Percentiles rank a stretch among this genome's conserved stretches.
These are phyloP conservation scores for Xestia rhomboidea DNA, from an alignment of 2,888 invertebrate genomes.

Conservation along the genomic window DNA sequence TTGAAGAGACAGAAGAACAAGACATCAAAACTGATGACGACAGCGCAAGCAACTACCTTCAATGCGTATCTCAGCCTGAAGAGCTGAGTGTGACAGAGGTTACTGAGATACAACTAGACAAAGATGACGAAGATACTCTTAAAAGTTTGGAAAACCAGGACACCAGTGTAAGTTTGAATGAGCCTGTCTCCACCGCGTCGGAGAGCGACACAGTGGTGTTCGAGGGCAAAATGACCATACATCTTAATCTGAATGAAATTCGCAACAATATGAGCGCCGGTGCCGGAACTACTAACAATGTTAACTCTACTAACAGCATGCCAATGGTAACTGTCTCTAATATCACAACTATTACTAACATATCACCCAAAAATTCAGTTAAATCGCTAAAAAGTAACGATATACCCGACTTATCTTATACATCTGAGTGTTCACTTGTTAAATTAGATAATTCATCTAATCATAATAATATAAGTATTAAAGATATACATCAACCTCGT, in stretches of 20 bases:
- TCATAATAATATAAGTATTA: slow-evolving; percentile 73
- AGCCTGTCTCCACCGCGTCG: slow-evolving; percentile 85
- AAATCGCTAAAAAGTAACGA: slow-evolving; percentile 85
- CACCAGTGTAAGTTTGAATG: slow-evolving; percentile 90
- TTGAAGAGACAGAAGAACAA: slow-evolving; percentile 87
- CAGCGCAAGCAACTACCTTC: slow-evolving; percentile 86
- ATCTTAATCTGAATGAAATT: slow-evolving; percentile 89
- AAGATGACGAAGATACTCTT: slow-evolving; percentile 89
- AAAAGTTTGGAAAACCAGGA: slow-evolving; percentile 90
- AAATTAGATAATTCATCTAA: slow-evolving; percentile 75
- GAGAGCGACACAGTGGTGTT: slow-evolving; percentile 89
- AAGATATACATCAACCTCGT: slow-evolving; percentile 73
- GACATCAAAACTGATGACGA: slow-evolving; percentile 85
- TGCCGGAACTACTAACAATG: slow-evolving; percentile 85
- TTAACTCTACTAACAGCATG: slow-evolving; percentile 87
- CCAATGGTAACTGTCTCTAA: slow-evolving; percentile 91
- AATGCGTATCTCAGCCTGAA: slow-evolving; percentile 86
- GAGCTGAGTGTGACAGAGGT: slow-evolving; percentile 86
- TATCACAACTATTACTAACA: slow-evolving; percentile 90
- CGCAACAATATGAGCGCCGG: slow-evolving; percentile 87
- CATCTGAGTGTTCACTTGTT: slow-evolving; percentile 78
- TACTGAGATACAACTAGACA: slow-evolving; percentile 89
- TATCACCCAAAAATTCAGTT: slow-evolving; percentile 89
- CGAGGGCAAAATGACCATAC: slow-evolving; percentile 90
- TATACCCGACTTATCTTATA: slow-evolving; percentile 77